These are phyloP conservation scores for Cecropterus lyciades DNA, from an alignment of 1,140 invertebrate genomes.

Conservation along the genomic window DNA sequence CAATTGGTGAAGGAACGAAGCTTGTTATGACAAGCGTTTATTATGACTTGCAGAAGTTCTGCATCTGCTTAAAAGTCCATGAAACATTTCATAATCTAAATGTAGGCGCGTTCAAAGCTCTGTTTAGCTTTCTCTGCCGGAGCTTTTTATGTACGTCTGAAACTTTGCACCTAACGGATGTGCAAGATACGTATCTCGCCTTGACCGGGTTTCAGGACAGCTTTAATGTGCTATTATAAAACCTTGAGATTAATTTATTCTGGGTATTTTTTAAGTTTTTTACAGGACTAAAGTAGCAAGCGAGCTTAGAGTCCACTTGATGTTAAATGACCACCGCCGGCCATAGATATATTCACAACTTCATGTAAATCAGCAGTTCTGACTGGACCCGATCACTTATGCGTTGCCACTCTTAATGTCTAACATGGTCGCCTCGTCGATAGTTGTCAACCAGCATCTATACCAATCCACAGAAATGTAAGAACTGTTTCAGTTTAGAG, in stretches of 20 bases:
- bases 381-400: too few species aligned
- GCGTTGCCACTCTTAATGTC: too few species aligned
- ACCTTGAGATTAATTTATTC: background rate
- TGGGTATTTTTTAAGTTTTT: too few species aligned
- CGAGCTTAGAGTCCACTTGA: too few species aligned
- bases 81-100: slow-evolving; percentile 12
- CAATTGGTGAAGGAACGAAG: background rate
- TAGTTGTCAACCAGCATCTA: too few species aligned
- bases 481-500: too few species aligned
- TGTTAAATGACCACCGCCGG: too few species aligned
- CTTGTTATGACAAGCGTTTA: background rate
- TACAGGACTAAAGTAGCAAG: too few species aligned
- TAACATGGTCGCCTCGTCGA: too few species aligned
- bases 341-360: too few species aligned
- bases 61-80: background rate
- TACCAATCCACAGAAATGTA: too few species aligned
- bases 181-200: background rate
- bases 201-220: slow-evolving; percentile 16
- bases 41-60: background rate
- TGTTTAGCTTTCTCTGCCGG: slow-evolving; percentile 13
- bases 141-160: slow-evolving; percentile 4
- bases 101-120: slow-evolving; percentile 15
- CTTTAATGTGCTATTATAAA: background rate
- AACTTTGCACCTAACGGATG: background rate
- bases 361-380: too few species aligned